Evolutionary conservation across 2,797 vertebrate genomes (phyloP).

Genomic region (Dipus sagitta): DNA sequence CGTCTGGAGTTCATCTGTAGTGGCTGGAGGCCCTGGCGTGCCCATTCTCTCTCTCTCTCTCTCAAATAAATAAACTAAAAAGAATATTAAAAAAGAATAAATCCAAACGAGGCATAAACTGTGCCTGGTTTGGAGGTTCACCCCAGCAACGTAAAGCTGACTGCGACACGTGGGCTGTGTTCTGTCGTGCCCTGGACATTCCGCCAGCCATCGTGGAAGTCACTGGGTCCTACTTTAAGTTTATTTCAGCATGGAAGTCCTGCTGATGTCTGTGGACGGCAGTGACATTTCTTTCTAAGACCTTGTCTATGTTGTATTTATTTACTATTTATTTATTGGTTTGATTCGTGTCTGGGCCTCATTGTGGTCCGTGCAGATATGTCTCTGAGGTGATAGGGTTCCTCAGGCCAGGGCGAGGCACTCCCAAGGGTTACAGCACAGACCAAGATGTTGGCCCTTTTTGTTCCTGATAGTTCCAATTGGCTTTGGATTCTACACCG

Average conservation of each 20-base stretch:
- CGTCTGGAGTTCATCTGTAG: no score
- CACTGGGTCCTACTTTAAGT: no score
- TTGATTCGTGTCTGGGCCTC: not conserved
- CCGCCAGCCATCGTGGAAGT: fast-evolving
- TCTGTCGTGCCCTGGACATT: not conserved
- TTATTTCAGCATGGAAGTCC: not conserved
- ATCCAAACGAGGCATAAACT: no score
- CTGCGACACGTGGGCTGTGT: not conserved
- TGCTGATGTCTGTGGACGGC: not conserved
- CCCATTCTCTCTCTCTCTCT: no score
- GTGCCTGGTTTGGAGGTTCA: no score
- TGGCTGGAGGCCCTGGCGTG: no score
- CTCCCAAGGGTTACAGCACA: not conserved
- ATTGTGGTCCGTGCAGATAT: not conserved
- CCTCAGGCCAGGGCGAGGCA: not conserved
- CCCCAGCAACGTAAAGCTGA: no score
- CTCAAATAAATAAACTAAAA: no score
- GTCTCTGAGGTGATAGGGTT: not conserved
- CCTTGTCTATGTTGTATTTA: not conserved
- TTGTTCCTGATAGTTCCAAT: no score
- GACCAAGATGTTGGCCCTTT: no score
- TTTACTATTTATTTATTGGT: not conserved
- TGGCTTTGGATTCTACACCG: no score
- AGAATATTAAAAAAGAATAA: no score
- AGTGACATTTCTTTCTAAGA: not conserved